Evolutionary conservation across 1,140 invertebrate species (phyloP).

Genomic region (Drosophila arawakana): DNA sequence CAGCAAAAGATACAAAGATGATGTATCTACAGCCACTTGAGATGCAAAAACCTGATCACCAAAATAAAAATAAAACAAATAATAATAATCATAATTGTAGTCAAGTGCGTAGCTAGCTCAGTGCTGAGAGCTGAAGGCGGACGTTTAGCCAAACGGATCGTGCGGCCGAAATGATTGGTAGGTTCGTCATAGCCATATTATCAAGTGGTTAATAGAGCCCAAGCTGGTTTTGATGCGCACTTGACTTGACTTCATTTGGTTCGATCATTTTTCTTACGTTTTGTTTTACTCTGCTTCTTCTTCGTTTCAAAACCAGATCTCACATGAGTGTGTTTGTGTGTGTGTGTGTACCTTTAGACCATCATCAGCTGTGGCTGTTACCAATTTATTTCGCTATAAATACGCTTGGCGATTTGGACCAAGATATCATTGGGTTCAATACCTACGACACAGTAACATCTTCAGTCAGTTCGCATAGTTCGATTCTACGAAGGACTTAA

Average conservation of each 20-base stretch:
- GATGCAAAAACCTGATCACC: slow-evolving; percentile 53
- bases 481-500: slow-evolving; percentile 39
- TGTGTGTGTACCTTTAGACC: neutral
- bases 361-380: slow-evolving; percentile 14
- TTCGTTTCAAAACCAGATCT: slow-evolving; percentile 48
- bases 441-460: slow-evolving; percentile 71
- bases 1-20: slow-evolving; percentile 12
- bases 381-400: slow-evolving; percentile 60
- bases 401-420: slow-evolving; percentile 49
- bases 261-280: slow-evolving; percentile 36
- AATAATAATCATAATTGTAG: slow-evolving; percentile 34
- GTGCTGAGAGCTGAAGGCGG: slow-evolving; percentile 47
- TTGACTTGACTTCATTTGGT: slow-evolving; percentile 42
- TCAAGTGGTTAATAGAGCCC: slow-evolving; percentile 71
- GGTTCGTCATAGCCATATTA: slow-evolving; percentile 37
- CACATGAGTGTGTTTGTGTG: too few relatives aligned
- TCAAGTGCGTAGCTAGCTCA: slow-evolving; percentile 51
- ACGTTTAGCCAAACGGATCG: slow-evolving; percentile 23
- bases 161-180: slow-evolving; percentile 10
- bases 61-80: slow-evolving; percentile 51
- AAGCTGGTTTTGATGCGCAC: slow-evolving; percentile 57
- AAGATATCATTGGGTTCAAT: slow-evolving; percentile 77
- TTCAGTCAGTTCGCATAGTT: slow-evolving; percentile 53
- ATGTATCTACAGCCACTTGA: slow-evolving; percentile 48
- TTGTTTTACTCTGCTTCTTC: slow-evolving; percentile 24